Evolutionary conservation across 2,888 invertebrate genomes (phyloP).

Genomic region (Ophion ellenae): DNA sequence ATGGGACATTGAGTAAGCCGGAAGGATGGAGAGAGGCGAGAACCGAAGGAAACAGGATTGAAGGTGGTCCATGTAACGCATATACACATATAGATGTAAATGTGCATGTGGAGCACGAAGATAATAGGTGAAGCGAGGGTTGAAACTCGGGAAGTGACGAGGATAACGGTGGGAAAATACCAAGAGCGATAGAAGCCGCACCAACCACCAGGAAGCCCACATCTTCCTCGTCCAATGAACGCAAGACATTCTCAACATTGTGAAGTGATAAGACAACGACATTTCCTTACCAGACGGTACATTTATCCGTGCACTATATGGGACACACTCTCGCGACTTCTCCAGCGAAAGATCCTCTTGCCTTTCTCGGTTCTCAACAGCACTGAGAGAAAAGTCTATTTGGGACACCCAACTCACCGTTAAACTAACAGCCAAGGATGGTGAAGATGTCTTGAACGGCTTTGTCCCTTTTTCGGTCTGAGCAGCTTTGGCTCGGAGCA

Average conservation of each 20-base stretch:
- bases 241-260: slow-evolving; percentile 43
- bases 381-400: background rate
- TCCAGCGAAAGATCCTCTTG: background rate
- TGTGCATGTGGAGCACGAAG: background rate
- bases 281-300: slow-evolving; percentile 36
- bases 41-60: slow-evolving; percentile 19
- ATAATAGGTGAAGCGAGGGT: slow-evolving; percentile 41
- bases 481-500: background rate
- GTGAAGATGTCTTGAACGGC: background rate
- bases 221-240: slow-evolving; percentile 3
- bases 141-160: slow-evolving; percentile 35
- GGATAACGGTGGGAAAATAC: slow-evolving; percentile 40
- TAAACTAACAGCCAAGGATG: background rate
- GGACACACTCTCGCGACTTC: slow-evolving; percentile 25
- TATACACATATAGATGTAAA: slow-evolving; percentile 8
- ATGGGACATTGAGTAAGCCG: slow-evolving; percentile 26
- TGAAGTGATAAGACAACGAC: slow-evolving; percentile 47
- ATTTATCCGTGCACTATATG: slow-evolving; percentile 33
- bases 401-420: background rate
- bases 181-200: slow-evolving; percentile 49
- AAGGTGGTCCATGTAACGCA: background rate
- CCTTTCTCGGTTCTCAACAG: background rate
- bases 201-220: slow-evolving; percentile 35
- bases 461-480: background rate
- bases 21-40: slow-evolving; percentile 11